These are phyloP conservation scores for Lanius ludovicianus DNA, from an alignment of 2,113 vertebrate species.

Conservation along the genomic window DNA sequence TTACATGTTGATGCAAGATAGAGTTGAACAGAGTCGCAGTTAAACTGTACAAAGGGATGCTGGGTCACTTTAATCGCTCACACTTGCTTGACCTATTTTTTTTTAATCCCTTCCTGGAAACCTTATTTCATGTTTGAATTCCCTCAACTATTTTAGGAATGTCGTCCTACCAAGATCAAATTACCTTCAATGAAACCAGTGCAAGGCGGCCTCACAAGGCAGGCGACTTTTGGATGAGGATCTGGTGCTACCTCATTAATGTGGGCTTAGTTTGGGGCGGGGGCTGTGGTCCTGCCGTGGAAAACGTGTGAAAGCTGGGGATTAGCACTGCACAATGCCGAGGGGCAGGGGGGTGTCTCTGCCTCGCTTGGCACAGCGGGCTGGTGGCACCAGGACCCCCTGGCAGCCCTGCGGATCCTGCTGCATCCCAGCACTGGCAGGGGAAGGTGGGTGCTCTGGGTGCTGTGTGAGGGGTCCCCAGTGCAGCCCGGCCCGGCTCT, in stretches of 20 bases:
- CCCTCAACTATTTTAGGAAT: conserved; percentile 71
- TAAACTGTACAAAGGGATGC: not conserved
- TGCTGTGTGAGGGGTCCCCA: fast-evolving
- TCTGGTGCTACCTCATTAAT: conserved; percentile 27
- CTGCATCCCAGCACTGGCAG: fast-evolving
- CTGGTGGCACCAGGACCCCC: not conserved
- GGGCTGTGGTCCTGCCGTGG: not conserved
- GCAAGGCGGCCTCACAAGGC: not conserved
- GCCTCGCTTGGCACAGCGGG: not conserved
- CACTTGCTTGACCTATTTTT: conserved; percentile 64
- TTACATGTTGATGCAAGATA: not conserved
- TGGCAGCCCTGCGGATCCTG: not conserved
- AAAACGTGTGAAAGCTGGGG: not conserved
- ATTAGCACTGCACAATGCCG: not conserved
- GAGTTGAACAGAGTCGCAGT: not conserved
- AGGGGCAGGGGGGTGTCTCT: not conserved
- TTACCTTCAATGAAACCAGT: conserved; percentile 33
- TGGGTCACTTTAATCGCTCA: conserved; percentile 40
- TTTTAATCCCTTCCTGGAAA: conserved; percentile 60
- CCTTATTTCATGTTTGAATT: conserved; percentile 68
- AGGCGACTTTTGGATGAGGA: conserved; percentile 7
- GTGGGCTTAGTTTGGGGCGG: not conserved
- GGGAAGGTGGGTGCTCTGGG: not conserved
- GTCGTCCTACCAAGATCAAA: conserved; percentile 45
- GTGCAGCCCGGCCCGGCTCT: not conserved